Conservation (phyloP, 2,113 vertebrate genomes). For the Rhinolophus ferrumequinum region DNA sequence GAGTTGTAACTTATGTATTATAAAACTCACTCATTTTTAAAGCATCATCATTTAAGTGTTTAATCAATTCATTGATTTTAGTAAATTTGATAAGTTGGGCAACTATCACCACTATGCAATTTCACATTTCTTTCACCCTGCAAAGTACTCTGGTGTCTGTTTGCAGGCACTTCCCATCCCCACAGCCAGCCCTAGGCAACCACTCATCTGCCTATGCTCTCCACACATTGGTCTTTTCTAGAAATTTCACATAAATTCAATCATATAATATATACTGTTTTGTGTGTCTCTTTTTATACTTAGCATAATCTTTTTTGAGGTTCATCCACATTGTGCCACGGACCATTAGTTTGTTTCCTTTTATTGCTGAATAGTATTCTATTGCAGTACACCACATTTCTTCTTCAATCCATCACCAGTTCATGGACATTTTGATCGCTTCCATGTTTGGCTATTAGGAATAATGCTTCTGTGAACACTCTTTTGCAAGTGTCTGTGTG, state of each 20-base stretch:
- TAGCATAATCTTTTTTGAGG: neutral
- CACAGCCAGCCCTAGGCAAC: neutral
- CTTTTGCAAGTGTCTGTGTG: neutral
- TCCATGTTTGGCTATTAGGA: neutral
- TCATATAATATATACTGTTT: neutral
- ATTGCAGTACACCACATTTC: rapidly evolving
- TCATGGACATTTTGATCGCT: neutral
- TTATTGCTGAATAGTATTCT: neutral
- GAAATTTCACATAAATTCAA: neutral
- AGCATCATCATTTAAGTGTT: neutral
- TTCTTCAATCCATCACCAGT: neutral
- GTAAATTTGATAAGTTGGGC: neutral
- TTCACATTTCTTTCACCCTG: neutral
- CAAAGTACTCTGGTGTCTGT: neutral
- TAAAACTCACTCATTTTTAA: conserved; percentile 3
- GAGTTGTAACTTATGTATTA: neutral
- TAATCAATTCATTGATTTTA: neutral
- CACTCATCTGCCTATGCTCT: neutral
- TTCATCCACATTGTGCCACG: neutral
- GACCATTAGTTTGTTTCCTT: neutral
- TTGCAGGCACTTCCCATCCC: neutral
- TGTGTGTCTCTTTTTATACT: neutral
- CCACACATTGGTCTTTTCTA: neutral
- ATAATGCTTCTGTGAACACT: neutral
- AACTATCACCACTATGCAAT: neutral